Conservation (phyloP, 2,797 vertebrate species). For the Galaxias olidus region DNA sequence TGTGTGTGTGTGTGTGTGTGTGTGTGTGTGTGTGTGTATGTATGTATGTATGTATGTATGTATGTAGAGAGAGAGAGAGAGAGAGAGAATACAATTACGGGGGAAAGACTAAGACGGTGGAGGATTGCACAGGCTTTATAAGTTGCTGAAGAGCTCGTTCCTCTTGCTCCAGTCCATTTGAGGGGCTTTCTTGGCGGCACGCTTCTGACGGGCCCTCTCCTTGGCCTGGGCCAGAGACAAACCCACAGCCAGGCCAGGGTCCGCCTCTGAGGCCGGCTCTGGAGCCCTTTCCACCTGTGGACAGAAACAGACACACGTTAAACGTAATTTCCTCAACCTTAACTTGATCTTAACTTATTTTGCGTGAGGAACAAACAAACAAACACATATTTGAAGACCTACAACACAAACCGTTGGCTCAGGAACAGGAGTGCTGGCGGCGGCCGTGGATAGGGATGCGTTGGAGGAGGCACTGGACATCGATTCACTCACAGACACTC, state of each 20-base stretch:
- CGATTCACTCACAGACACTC: conserved; percentile 52
- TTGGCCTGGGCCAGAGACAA: conserved; percentile 87
- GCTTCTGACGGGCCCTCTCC: conserved; percentile 88
- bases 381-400: neutral
- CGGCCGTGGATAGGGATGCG: conserved; percentile 44
- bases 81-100: neutral
- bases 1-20: neutral
- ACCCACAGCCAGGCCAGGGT: conserved; percentile 62
- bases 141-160: conserved; percentile 95
- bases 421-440: conserved; percentile 24
- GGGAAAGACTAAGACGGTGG: neutral
- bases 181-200: conserved; percentile 86
- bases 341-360: too few relatives aligned
- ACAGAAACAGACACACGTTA: conserved; percentile 6
- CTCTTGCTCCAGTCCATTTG: conserved; percentile 98
- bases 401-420: conserved; percentile 32
- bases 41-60: too few relatives aligned
- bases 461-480: conserved; percentile 61
- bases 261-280: conserved; percentile 36
- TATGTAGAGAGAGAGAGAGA: neutral
- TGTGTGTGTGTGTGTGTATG: neutral
- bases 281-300: conserved; percentile 29
- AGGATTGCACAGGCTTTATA: conserved; percentile 73
- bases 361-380: neutral
- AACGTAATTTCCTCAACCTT: neutral